Conservation (phyloP, 2,888 invertebrate genomes). For the Apotomis capreana region DNA sequence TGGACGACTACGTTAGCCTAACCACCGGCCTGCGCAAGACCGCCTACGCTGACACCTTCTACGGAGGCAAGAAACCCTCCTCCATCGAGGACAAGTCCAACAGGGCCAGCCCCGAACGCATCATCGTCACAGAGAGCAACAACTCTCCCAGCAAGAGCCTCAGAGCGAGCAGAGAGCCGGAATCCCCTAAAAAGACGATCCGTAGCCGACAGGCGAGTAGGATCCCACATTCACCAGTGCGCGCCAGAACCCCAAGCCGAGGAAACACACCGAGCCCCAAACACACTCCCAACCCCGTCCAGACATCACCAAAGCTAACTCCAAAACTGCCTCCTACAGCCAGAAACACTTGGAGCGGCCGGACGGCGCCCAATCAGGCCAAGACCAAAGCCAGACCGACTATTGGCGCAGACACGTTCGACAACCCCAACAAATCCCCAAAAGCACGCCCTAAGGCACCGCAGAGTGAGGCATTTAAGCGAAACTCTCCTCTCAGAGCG, state of each 20-base stretch:
- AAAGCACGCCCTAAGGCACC: conserved; percentile 68
- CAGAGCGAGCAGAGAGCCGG: conserved; percentile 68
- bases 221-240: conserved; percentile 76
- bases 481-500: conserved; percentile 78
- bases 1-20: conserved; percentile 85
- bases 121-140: conserved; percentile 67
- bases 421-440: conserved; percentile 86
- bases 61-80: conserved; percentile 79
- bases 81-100: conserved; percentile 71
- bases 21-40: conserved; percentile 88
- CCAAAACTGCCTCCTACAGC: conserved; percentile 75
- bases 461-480: conserved; percentile 75
- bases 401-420: conserved; percentile 74
- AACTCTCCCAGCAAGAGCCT: conserved; percentile 76
- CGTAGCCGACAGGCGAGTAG: conserved; percentile 75
- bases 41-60: conserved; percentile 85
- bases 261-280: conserved; percentile 78
- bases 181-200: conserved; percentile 71
- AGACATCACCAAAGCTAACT: conserved; percentile 74
- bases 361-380: conserved; percentile 74
- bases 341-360: conserved; percentile 90
- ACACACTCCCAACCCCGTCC: conserved; percentile 63
- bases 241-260: conserved; percentile 66
- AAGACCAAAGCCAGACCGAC: conserved; percentile 72
- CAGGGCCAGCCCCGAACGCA: conserved; percentile 75